phyloP scores from a whole-genome alignment of 2,888 invertebrate genomes.

The Ditula angustiorana region DNA sequence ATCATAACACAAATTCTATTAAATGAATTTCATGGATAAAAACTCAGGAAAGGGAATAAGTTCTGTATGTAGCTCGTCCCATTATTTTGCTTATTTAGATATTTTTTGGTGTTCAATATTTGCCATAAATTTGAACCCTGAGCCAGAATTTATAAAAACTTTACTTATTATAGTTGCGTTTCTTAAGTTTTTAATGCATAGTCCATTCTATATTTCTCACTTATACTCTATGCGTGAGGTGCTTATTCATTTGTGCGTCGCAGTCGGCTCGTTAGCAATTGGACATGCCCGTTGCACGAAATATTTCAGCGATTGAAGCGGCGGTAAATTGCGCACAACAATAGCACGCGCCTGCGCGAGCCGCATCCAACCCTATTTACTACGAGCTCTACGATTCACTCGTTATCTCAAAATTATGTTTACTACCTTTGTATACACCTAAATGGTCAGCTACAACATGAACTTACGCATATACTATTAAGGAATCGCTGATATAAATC shows the following conservation, averaged over 20 bases:
- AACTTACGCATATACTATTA: constrained; percentile 35
- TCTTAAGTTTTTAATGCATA: too few species aligned
- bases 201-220: constrained; percentile 51
- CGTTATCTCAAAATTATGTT: constrained; percentile 79
- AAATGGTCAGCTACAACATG: constrained; percentile 48
- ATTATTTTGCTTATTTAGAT: too few species aligned
- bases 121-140: too few species aligned
- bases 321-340: constrained; percentile 83
- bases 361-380: constrained; percentile 68
- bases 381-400: constrained; percentile 79
- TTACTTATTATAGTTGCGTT: too few species aligned
- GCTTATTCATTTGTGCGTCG: constrained; percentile 84
- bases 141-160: too few species aligned
- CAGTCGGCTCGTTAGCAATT: constrained; percentile 84
- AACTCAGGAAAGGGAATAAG: too few species aligned
- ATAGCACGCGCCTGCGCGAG: constrained; percentile 66
- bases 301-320: constrained; percentile 85
- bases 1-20: too few species aligned
- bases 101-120: too few species aligned
- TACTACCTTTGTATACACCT: constrained; percentile 49
- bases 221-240: constrained; percentile 73
- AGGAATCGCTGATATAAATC: constrained; percentile 8
- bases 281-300: constrained; percentile 84
- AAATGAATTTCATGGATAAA: too few species aligned
- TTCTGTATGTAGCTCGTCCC: too few species aligned